Evolutionary conservation across 2,888 invertebrate species (phyloP).

Genomic region (Drosophila seclusa): DNA sequence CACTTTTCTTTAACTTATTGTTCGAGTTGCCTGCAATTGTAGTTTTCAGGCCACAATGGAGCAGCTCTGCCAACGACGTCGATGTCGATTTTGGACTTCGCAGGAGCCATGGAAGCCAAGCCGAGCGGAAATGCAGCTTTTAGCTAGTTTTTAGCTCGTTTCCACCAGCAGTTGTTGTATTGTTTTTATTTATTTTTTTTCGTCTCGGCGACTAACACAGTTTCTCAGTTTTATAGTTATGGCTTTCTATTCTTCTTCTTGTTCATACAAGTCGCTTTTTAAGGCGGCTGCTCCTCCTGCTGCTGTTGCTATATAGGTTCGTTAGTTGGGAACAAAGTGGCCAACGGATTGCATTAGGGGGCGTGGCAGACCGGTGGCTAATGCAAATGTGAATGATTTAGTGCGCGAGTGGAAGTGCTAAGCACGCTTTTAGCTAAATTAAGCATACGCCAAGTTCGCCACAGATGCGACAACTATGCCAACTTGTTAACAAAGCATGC

Average conservation of each 20-base stretch:
- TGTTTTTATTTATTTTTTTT: slow-evolving; percentile 59
- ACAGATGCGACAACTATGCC: slow-evolving; percentile 47
- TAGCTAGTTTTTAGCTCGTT: slow-evolving; percentile 74
- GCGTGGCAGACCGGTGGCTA: slow-evolving; percentile 33
- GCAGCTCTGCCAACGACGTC: slow-evolving; percentile 14
- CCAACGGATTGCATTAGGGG: slow-evolving; percentile 27
- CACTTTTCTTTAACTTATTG: slow-evolving; percentile 60
- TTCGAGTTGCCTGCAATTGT: slow-evolving; percentile 54
- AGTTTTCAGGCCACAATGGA: slow-evolving; percentile 64
- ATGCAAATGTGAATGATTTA: slow-evolving; percentile 72
- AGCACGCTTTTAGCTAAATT: slow-evolving; percentile 73
- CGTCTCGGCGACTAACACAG: slow-evolving; percentile 70
- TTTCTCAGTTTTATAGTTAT: slow-evolving; percentile 55
- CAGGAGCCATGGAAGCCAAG: slow-evolving; percentile 67
- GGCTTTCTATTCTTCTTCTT: slow-evolving; percentile 26
- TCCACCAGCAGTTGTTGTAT: slow-evolving; percentile 32
- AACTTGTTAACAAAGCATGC: slow-evolving; percentile 31
- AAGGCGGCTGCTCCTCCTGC: neutral
- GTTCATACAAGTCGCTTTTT: slow-evolving; percentile 15
- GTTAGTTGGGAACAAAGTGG: slow-evolving; percentile 67
- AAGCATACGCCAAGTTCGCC: slow-evolving; percentile 65
- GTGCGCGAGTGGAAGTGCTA: slow-evolving; percentile 45
- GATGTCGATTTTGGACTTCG: slow-evolving; percentile 33
- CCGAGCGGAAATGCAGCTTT: slow-evolving; percentile 79
- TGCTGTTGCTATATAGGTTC: slow-evolving; percentile 56